Conservation (phyloP, 2,113 vertebrate genomes). For the Meleagris gallopavo region DNA sequence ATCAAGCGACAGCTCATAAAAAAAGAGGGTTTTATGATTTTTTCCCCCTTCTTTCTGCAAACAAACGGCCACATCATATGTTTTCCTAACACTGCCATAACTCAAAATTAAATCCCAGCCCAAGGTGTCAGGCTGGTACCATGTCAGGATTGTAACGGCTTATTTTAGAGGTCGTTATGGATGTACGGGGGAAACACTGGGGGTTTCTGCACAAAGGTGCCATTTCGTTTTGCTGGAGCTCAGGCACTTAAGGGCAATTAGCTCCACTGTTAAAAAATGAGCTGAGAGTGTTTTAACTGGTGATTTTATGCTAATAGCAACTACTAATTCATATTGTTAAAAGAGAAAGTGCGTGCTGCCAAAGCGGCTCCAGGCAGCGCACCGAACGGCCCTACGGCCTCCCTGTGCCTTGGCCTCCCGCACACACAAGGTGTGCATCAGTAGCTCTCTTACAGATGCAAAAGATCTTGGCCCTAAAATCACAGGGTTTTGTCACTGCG, state of each 20-base stretch:
- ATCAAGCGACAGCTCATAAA: conserved; percentile 99
- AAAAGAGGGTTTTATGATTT: conserved; percentile 88
- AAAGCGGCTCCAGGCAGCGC: background rate
- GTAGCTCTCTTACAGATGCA: background rate
- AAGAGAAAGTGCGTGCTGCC: conserved; percentile 44
- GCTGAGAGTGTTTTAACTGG: conserved; percentile 71
- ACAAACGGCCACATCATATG: conserved; percentile 96
- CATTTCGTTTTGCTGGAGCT: conserved; percentile 67
- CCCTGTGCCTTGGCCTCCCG: background rate
- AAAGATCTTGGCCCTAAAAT: background rate
- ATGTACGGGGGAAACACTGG: conserved; percentile 62
- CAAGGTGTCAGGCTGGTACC: conserved; percentile 92
- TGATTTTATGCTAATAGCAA: conserved; percentile 73
- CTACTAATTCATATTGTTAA: conserved; percentile 65
- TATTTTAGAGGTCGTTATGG: conserved; percentile 82
- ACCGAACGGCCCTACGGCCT: background rate
- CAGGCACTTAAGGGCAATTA: conserved; percentile 76
- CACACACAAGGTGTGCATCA: background rate
- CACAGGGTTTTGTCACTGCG: background rate
- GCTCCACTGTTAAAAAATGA: conserved; percentile 74
- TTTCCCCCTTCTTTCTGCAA: conserved; percentile 85
- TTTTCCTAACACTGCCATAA: conserved; percentile 91
- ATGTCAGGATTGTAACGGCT: conserved; percentile 85
- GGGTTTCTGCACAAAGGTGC: conserved; percentile 64
- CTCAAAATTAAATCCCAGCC: conserved; percentile 89